phyloP scores from a whole-genome alignment of 2,888 invertebrate species.

The Junonia oenone region DNA sequence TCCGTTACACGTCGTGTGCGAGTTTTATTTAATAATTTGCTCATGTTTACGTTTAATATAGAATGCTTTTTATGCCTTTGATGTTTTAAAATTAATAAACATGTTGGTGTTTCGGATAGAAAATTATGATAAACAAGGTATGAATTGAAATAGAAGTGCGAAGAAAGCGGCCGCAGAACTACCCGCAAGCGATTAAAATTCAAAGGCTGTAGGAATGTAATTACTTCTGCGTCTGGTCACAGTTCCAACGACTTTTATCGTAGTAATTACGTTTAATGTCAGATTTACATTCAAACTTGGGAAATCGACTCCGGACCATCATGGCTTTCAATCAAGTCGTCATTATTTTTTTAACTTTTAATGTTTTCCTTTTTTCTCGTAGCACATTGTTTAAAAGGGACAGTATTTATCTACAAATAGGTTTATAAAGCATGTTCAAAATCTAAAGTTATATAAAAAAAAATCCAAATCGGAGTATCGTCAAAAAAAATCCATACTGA shows the following conservation, averaged over 20 bases:
- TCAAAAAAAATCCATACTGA: too few species aligned
- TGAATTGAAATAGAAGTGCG: slow-evolving; percentile 21
- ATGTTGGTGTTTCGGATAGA: slow-evolving; percentile 10
- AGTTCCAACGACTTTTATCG: slow-evolving; percentile 63
- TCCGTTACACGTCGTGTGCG: background rate
- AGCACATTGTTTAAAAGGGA: background rate
- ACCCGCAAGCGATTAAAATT: slow-evolving; percentile 60
- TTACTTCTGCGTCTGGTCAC: slow-evolving; percentile 67
- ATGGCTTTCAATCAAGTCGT: slow-evolving; percentile 18
- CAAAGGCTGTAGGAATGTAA: slow-evolving; percentile 74
- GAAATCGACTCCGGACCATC: slow-evolving; percentile 22
- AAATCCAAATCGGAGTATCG: too few species aligned
- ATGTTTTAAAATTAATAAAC: slow-evolving; percentile 11
- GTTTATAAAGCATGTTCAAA: too few species aligned
- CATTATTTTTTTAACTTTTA: background rate
- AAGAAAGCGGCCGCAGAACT: slow-evolving; percentile 16
- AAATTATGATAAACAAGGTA: slow-evolving; percentile 17
- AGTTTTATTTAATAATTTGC: background rate
- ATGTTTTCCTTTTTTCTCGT: background rate
- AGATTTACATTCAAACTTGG: slow-evolving; percentile 54
- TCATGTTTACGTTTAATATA: background rate
- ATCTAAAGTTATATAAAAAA: too few species aligned
- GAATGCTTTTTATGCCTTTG: slow-evolving; percentile 1
- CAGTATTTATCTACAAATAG: background rate
- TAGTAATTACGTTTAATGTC: slow-evolving; percentile 69